Conservation (phyloP, 2,797 vertebrate genomes). For the Notolepis coatsorum region DNA sequence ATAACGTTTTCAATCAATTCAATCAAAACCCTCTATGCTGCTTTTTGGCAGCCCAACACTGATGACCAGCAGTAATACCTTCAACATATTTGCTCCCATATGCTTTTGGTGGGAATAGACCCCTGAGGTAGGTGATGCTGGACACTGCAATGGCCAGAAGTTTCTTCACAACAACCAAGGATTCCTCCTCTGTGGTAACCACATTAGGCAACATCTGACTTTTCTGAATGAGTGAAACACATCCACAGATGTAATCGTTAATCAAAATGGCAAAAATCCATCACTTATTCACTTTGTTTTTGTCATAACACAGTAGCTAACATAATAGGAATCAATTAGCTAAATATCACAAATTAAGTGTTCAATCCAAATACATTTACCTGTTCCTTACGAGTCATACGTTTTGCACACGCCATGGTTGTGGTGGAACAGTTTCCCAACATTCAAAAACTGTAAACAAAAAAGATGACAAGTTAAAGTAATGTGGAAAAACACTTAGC, state of each 20-base stretch:
- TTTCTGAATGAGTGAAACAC: slow-evolving; percentile 64
- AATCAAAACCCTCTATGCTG: too few relatives aligned
- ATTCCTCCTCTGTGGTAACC: slow-evolving; percentile 85
- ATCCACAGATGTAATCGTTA: slow-evolving; percentile 7
- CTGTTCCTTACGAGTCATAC: slow-evolving; percentile 65
- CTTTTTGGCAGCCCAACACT: too few relatives aligned
- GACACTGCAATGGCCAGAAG: slow-evolving; percentile 91
- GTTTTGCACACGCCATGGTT: slow-evolving; percentile 73
- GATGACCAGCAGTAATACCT: too few relatives aligned
- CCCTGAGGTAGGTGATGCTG: slow-evolving; percentile 92
- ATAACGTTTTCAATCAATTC: too few relatives aligned
- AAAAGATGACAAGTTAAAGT: background rate
- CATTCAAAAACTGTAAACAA: background rate
- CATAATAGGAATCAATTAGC: background rate
- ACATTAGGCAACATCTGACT: slow-evolving; percentile 79
- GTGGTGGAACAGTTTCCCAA: background rate
- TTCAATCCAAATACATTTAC: slow-evolving; percentile 45
- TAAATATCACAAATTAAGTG: background rate
- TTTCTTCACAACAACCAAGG: slow-evolving; percentile 87
- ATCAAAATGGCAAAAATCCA: background rate
- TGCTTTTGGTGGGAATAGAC: slow-evolving; percentile 92
- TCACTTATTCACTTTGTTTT: background rate
- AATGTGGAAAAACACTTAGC: too few relatives aligned
- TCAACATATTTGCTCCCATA: slow-evolving; percentile 89
- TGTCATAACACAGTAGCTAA: background rate